Evolutionary conservation across 2,888 invertebrate genomes (phyloP).

Genomic region (Dynastes tityus): DNA sequence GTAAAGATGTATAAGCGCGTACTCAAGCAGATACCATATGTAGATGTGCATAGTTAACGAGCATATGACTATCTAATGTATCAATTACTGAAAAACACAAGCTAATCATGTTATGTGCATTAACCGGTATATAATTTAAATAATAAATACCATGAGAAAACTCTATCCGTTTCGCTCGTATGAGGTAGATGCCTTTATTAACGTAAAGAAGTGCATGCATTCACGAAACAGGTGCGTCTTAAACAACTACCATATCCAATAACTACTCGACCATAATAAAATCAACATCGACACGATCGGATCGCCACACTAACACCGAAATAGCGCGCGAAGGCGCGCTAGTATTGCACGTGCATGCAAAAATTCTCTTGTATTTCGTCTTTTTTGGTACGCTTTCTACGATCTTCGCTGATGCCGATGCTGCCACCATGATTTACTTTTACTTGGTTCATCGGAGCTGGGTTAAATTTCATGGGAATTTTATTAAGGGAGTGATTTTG

Average conservation of each 20-base stretch:
- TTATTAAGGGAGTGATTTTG: slow-evolving; percentile 58
- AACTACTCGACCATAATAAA: slow-evolving; percentile 43
- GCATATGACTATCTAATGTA: neutral
- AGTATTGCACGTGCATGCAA: slow-evolving; percentile 50
- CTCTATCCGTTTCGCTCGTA: slow-evolving; percentile 9
- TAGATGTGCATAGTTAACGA: neutral
- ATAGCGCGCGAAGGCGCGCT: slow-evolving; percentile 37
- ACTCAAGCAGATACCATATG: neutral
- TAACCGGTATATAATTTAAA: slow-evolving; percentile 11
- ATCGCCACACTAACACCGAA: slow-evolving; percentile 42
- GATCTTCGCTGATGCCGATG: slow-evolving; percentile 16
- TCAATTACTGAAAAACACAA: neutral
- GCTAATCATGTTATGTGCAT: slow-evolving; percentile 15
- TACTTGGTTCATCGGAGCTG: slow-evolving; percentile 48
- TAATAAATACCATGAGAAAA: slow-evolving; percentile 15
- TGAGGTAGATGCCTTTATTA: slow-evolving; percentile 3
- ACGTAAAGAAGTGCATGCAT: slow-evolving; percentile 22
- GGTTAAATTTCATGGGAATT: slow-evolving; percentile 60
- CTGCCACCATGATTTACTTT: slow-evolving; percentile 43
- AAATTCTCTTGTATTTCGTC: slow-evolving; percentile 20
- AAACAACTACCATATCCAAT: slow-evolving; percentile 35
- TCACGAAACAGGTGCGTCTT: slow-evolving; percentile 36
- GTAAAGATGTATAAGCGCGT: neutral
- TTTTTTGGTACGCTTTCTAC: slow-evolving; percentile 40
- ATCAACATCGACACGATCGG: slow-evolving; percentile 40